phyloP scores from a whole-genome alignment of 1,140 invertebrate species.

The Leptinotarsa undecemlineata region DNA sequence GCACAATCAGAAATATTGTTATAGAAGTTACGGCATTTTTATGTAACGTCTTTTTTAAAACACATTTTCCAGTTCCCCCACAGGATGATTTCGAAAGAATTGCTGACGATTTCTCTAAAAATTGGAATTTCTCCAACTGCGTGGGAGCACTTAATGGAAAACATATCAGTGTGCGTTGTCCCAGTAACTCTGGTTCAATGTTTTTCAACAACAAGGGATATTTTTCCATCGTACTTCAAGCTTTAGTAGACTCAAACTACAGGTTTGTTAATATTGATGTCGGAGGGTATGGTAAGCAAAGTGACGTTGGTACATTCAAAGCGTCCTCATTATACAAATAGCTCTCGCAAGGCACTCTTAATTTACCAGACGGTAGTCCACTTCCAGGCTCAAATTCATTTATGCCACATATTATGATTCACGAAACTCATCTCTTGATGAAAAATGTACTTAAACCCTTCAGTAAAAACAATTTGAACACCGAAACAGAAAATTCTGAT shows the following conservation, averaged over 20 bases:
- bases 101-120: slow-evolving; percentile 41
- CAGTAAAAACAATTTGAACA: not conserved
- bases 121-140: slow-evolving; percentile 41
- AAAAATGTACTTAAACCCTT: slow-evolving; percentile 30
- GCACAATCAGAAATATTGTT: slow-evolving; percentile 45
- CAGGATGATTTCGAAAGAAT: slow-evolving; percentile 47
- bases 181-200: slow-evolving; percentile 2
- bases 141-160: slow-evolving; percentile 24
- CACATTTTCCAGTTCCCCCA: slow-evolving; percentile 41
- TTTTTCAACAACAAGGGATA: slow-evolving; percentile 47
- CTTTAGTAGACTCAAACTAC: slow-evolving; percentile 22
- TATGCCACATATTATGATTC: slow-evolving; percentile 35
- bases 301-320: slow-evolving; percentile 6
- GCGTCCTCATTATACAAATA: not conserved
- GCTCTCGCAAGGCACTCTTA: not conserved
- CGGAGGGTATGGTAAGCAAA: slow-evolving; percentile 7
- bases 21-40: slow-evolving; percentile 46
- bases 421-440: slow-evolving; percentile 33
- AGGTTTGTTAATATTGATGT: slow-evolving; percentile 15
- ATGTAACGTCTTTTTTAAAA: slow-evolving; percentile 35
- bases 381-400: slow-evolving; percentile 38
- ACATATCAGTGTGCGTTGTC: slow-evolving; percentile 21
- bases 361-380: slow-evolving; percentile 16
- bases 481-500: slow-evolving; percentile 32
- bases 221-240: slow-evolving; percentile 24